Conservation (phyloP, 2,888 invertebrate genomes). For the Agrilus cyanescens region DNA sequence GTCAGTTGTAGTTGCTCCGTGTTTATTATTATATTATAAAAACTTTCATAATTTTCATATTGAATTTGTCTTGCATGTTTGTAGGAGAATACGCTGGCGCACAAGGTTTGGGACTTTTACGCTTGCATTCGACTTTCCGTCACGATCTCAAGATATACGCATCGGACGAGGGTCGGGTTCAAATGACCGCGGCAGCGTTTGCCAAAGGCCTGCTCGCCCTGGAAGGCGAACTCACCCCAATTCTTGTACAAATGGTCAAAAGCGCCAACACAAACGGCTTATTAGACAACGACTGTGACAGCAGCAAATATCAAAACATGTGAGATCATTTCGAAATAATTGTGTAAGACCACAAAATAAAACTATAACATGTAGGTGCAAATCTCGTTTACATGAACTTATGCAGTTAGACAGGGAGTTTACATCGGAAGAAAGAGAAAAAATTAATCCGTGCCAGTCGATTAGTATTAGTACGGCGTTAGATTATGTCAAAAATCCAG, state of each 20-base stretch:
- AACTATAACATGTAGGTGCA: slow-evolving; percentile 57
- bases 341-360: slow-evolving; percentile 5
- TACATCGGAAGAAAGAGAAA: slow-evolving; percentile 67
- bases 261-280: slow-evolving; percentile 98
- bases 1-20: background rate
- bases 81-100: slow-evolving; percentile 77
- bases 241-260: slow-evolving; percentile 99
- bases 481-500: slow-evolving; percentile 93
- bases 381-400: slow-evolving; percentile 84
- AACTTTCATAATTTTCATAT: too few relatives aligned
- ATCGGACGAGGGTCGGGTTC: slow-evolving; percentile 97
- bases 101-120: slow-evolving; percentile 87
- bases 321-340: slow-evolving; percentile 39
- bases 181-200: slow-evolving; percentile 99
- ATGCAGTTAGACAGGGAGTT: slow-evolving; percentile 87
- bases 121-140: slow-evolving; percentile 95
- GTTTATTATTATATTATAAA: background rate
- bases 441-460: slow-evolving; percentile 87
- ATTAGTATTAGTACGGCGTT: slow-evolving; percentile 83
- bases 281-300: slow-evolving; percentile 96
- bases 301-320: slow-evolving; percentile 90
- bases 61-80: background rate
- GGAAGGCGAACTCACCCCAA: slow-evolving; percentile 97
- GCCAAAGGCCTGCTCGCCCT: slow-evolving; percentile 94
- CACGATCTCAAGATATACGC: slow-evolving; percentile 99